Evolutionary conservation across 2,113 vertebrate species (phyloP), one percentile per base, ranked within the genome.

Genomic region (Heloderma charlesbogerti): DNA sequence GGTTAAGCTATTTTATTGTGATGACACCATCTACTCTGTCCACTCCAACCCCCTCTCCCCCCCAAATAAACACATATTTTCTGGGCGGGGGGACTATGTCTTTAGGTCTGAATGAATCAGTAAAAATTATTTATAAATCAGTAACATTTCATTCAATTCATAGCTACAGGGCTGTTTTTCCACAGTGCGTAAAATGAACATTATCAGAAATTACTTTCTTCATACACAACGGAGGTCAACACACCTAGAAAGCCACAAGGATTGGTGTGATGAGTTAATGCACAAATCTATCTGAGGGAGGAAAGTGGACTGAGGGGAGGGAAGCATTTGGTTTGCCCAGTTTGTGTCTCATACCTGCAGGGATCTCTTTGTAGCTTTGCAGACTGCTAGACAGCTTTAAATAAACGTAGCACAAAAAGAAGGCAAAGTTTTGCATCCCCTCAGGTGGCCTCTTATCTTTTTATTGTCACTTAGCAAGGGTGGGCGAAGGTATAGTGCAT

Each of bases 71-170:
- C n/a, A 20, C 37, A 82, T 1, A 37, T 22, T 66, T 88, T 66
- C 18, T 15, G 66, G 22, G 25, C 34, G 15, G 3, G 60, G 29
- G 63, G 12, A 43, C 31, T 63, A 29, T 89, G 48, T 25, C 29
- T 45, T 66, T 66, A 63, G 54, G 20, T 48, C 34, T 75, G 29
- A 74, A 67, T 84, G 57, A 77, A 84, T 81, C 80, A 82, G 66
- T n/a, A 71, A 51, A 45, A 54, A 81, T 72, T 72, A 72, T 89
- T 75, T 84, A 48, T 84, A 66, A 63, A 84, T 48, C 54, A 77
- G 57, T 10, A 77, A n/a, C 27, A 63, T 63, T 87, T 74, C 27
- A 86, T 86, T 45, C 27, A 31, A 29, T 43, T 31, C 78, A 37
- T 15, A 90, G 54, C 31, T 60, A 63, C n/a, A 45, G 31, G 63